These are phyloP conservation scores for Brachypodius melanocephalos DNA, from an alignment of 2,113 vertebrate genomes.

Conservation along the genomic window DNA sequence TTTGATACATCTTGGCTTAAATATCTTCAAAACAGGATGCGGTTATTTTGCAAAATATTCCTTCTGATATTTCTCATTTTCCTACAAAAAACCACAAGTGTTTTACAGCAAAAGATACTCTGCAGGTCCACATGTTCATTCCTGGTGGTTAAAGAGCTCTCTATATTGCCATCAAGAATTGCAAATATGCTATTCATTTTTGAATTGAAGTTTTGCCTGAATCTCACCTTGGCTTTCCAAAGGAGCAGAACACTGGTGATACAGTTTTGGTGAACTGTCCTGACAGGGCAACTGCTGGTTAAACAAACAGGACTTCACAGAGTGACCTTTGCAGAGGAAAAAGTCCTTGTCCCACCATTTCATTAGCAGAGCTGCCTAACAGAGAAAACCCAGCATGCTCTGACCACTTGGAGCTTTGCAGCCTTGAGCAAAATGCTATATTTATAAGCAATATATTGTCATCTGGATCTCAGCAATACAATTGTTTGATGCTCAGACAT, in stretches of 20 bases:
- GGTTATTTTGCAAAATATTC: not conserved
- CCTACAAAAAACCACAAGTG: rapidly evolving
- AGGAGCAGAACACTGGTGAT: not conserved
- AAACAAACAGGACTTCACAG: not conserved
- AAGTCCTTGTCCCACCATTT: not conserved
- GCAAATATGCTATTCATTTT: not conserved
- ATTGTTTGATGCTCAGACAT: not conserved
- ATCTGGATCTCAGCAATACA: not conserved
- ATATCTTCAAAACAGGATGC: not conserved
- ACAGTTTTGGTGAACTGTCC: not conserved
- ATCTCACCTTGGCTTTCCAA: not conserved
- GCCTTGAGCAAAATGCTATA: not conserved
- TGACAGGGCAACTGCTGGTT: not conserved
- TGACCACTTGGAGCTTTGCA: not conserved
- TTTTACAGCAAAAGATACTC: not conserved
- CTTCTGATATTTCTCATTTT: not conserved
- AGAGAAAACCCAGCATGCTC: not conserved
- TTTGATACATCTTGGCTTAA: not conserved
- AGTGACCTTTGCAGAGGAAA: not conserved
- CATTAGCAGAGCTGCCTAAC: not conserved
- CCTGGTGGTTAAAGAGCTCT: not conserved
- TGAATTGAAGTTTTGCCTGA: not conserved
- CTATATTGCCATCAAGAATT: not conserved
- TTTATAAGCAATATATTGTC: not conserved
- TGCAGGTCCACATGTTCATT: not conserved